Base-by-base conservation (phyloP, 92 coral and sea anemone genomes). In the Blastomussa wellsi region DNA sequence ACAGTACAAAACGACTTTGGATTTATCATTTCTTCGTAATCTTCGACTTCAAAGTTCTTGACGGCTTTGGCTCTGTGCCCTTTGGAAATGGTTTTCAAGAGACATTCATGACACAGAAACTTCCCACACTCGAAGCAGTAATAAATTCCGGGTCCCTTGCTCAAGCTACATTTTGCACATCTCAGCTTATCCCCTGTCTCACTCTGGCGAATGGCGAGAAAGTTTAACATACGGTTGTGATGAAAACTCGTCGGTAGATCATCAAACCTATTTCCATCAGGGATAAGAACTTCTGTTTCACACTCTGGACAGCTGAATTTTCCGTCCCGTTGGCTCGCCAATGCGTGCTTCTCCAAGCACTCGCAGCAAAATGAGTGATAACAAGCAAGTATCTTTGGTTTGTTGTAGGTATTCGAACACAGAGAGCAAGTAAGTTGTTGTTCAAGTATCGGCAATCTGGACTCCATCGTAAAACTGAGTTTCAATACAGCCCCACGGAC, bases 311-410 rank as follows among this genome's bases (percentile, higher is more conserved):
- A 76, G 60, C 57, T 47, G 29, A 48, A 76, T 52, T 49, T 51
- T 28, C 79, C 79, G 2, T n/a, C 16, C 51, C 65, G 49, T 52
- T 76, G 41, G 38, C 42, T 76, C 66, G 11, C 24, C 37, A 4
- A 6, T 33, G 74, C 74, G 26, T 70, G 74, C 12, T 70, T 70
- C 35, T 36, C 44, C 62, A 86, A 38, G 39, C 85, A 86, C 9
- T 86, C 76, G 3, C 55, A 78, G 68, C 90, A 86, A 38, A 72
- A 86, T 37, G 65, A 77, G 59, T 86, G 90, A 31, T 42, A 72
- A 42, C 90, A 86, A 33, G 74, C 41, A 7, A 70, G 41, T 22
- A 70, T 70, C 14, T 70, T 70, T 6, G 74, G 74, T 37, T 19
- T 70, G 47, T 36, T 70, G 47, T 33, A 70, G 48, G 74, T 70